Conservation (phyloP, 2,797 vertebrate species). For the Benthosema pterotum region DNA sequence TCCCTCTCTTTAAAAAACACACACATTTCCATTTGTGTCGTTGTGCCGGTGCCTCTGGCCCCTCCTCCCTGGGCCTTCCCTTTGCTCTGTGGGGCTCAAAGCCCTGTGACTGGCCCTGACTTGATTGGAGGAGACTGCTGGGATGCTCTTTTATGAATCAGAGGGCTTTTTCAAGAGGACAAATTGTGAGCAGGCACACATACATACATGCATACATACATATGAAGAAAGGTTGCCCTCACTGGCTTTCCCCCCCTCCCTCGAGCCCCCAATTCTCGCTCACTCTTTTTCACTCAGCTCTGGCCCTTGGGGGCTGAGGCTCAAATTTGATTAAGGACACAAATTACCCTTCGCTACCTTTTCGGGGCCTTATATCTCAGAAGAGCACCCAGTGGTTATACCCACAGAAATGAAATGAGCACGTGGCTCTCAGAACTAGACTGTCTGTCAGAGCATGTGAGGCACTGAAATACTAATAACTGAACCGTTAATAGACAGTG, state of each 20-base stretch:
- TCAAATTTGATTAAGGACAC: conserved; percentile 10
- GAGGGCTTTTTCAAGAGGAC: conserved; percentile 39
- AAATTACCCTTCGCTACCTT: conserved; percentile 1
- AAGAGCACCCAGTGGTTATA: neutral
- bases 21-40: neutral
- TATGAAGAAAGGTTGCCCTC: conserved; percentile 2
- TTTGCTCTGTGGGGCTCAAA: neutral
- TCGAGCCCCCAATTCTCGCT: neutral
- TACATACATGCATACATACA: conserved; percentile 16
- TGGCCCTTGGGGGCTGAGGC: neutral
- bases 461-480: neutral
- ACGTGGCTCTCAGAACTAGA: neutral
- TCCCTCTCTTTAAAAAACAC: neutral
- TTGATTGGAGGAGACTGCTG: conserved; percentile 45
- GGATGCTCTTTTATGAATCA: conserved; percentile 52
- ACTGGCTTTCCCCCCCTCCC: neutral
- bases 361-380: neutral
- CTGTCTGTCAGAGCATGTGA: neutral
- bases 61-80: neutral
- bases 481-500: too few relatives aligned
- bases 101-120: conserved; percentile 15
- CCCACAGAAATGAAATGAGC: neutral
- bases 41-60: neutral
- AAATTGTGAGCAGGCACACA: conserved; percentile 44
- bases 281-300: neutral